phyloP scores from a whole-genome alignment of 2,797 vertebrate species.

The Mormyrus hasselquistii region DNA sequence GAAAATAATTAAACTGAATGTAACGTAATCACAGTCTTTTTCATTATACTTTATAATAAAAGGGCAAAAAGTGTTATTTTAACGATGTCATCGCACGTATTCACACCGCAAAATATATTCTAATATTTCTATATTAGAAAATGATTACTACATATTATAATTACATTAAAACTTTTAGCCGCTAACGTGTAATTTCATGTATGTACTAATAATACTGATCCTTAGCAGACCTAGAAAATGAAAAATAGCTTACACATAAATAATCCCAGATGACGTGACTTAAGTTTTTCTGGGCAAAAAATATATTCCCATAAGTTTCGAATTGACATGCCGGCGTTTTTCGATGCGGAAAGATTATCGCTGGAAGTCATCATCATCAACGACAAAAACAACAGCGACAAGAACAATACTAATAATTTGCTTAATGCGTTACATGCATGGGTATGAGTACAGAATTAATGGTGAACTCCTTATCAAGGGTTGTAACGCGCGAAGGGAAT shows the following conservation, averaged over 20 bases:
- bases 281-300: neutral
- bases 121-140: neutral
- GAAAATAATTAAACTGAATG: neutral
- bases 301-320: neutral
- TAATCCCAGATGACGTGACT: neutral
- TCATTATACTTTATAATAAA: neutral
- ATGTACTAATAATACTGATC: slow-evolving; percentile 1
- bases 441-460: no score
- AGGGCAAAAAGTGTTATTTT: neutral
- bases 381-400: neutral
- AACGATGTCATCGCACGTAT: neutral
- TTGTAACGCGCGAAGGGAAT: neutral
- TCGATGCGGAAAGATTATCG: neutral
- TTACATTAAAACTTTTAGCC: neutral
- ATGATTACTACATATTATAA: slow-evolving; percentile 4
- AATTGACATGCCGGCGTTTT: neutral
- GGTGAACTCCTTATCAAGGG: neutral
- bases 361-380: neutral
- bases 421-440: neutral
- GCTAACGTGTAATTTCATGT: neutral
- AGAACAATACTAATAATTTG: slow-evolving; percentile 7
- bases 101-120: neutral
- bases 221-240: neutral
- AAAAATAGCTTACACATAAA: slow-evolving; percentile 5
- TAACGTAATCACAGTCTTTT: neutral